phyloP scores from a whole-genome alignment of 2,797 vertebrate genomes.

The Cetoscarus ocellatus region DNA sequence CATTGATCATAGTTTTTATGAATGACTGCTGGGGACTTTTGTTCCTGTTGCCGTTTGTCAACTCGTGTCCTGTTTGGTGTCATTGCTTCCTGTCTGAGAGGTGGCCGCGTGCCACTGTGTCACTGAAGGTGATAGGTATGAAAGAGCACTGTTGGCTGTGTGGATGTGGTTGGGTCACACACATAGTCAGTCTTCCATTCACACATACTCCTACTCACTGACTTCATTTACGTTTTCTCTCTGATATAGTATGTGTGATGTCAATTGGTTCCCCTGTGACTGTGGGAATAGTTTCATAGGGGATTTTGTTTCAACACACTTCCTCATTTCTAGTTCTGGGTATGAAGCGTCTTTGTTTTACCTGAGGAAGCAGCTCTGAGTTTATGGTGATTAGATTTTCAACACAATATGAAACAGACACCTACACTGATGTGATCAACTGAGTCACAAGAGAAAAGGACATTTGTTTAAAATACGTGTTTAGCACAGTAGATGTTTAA shows the following conservation, averaged over 20 bases:
- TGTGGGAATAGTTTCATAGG: conserved; percentile 17
- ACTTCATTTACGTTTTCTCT: conserved; percentile 36
- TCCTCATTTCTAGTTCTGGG: conserved; percentile 15
- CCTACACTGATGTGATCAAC: not conserved
- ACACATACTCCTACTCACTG: conserved; percentile 17
- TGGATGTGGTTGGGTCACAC: conserved; percentile 32
- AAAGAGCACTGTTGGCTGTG: conserved; percentile 12
- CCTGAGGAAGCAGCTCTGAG: not conserved
- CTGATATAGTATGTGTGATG: not conserved
- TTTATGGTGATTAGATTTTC: conserved; percentile 2
- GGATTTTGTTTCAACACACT: conserved; percentile 16
- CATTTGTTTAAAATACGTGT: not conserved
- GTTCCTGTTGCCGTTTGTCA: conserved; percentile 45
- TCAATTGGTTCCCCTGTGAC: not conserved
- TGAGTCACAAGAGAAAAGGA: not conserved
- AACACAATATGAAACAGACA: conserved; percentile 11
- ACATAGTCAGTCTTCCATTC: conserved; percentile 13
- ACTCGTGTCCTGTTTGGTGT: conserved; percentile 63
- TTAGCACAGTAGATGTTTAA: too few relatives aligned
- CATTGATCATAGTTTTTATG: conserved; percentile 54
- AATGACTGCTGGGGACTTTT: conserved; percentile 68
- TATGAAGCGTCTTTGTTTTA: not conserved
- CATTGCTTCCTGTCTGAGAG: conserved; percentile 65
- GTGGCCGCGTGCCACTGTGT: conserved; percentile 40
- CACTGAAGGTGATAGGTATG: conserved; percentile 29